Evolutionary conservation across 2,113 vertebrate species (phyloP), one percentile per base, ranked within the genome.

Genomic region (Cyphomyrus discorhynchus): DNA sequence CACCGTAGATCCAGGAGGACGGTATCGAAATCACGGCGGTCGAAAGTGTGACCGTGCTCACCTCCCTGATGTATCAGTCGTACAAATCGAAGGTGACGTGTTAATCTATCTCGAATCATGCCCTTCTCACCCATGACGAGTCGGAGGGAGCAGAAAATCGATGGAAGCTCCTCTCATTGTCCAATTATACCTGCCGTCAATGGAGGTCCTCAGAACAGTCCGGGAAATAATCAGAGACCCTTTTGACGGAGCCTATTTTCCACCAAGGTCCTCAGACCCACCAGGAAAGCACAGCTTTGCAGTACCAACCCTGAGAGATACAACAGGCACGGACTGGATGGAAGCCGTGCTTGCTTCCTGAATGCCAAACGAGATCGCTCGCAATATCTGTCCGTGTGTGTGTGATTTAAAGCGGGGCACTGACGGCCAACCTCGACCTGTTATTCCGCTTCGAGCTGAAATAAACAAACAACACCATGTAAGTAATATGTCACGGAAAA

Each of bases 101-200:
- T 62, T 87, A 74, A 90, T 87, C 85, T 39, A 42, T 87, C 87
- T 31, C 31, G 66, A 90, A 90, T 90, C 39, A 58, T 52, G 10
- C 80, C 53, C 50, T 58, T 39, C 66, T 82, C 50, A 84, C 83
- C 42, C 7, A 15, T 5, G 17, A 21, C 52, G 66, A 80, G 45
- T 87, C 35, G 3, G 62, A 80, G 31, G 31, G 19, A 46, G 62
- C 66, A 31, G 46, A 49, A 80, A 87, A 90, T 90, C 89, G 13
- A 70, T 87, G 47, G 42, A 86, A 74, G 50, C 13, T 15, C 24
- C 53, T 17, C 27, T 87, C 31, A 19, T 87, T 87, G 50, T 87
- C 84, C 49, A 56, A 90, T 80, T 82, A 39, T 45, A 13, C 45
- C 45, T 24, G 15, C 49, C 3, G 17, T 88, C 31, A n/a, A 88